Conservation (phyloP, 35 echinoderm and acorn worm species). For the Holothuria glaberrima region DNA sequence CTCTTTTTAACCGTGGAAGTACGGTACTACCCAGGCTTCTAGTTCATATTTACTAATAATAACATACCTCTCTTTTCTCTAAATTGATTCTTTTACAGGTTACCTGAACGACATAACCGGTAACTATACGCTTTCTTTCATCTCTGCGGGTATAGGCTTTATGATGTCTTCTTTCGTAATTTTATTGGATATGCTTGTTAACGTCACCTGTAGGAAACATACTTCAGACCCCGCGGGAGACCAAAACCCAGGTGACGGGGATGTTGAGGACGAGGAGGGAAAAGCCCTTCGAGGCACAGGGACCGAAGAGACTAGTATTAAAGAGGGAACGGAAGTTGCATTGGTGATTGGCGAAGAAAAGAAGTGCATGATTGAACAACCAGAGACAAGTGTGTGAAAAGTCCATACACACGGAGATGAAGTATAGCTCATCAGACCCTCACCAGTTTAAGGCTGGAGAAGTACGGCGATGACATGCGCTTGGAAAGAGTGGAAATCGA, state of each 20-base stretch:
- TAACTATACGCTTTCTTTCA: constrained; percentile 16
- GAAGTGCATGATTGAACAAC: not conserved
- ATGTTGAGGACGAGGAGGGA: not conserved
- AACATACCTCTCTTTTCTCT: not conserved
- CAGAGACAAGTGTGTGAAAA: constrained; percentile 27
- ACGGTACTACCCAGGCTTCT: too few species aligned
- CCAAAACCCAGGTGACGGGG: not conserved
- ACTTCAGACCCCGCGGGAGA: not conserved
- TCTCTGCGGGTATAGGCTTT: constrained; percentile 34
- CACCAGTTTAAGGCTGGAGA: too few species aligned
- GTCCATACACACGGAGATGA: too few species aligned
- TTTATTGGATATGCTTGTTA: not conserved
- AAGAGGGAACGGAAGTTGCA: not conserved
- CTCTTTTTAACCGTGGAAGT: too few species aligned
- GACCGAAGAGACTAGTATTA: not conserved
- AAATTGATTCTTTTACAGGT: not conserved
- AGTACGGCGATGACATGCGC: too few species aligned
- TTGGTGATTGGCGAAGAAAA: not conserved
- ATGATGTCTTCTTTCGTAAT: not conserved
- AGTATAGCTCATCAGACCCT: too few species aligned
- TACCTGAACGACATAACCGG: constrained; percentile 5
- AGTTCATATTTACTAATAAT: too few species aligned
- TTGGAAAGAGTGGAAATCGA: too few species aligned
- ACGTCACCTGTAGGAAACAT: not conserved
- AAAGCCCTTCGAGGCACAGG: not conserved